phyloP scores from a whole-genome alignment of 2,888 invertebrate species.

The Acanthosepion esculentum region DNA sequence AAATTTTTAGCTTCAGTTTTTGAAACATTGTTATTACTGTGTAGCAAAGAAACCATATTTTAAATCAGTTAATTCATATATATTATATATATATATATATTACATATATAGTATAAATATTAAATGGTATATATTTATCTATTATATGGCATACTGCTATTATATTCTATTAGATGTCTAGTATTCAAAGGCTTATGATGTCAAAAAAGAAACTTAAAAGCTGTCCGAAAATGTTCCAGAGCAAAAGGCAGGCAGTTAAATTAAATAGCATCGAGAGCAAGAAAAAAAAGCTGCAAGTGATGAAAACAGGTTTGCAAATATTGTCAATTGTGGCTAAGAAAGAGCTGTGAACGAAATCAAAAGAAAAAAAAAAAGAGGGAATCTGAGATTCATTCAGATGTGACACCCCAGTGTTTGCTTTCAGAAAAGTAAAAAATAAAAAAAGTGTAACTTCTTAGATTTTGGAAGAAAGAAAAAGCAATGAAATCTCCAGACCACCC shows the following conservation, averaged over 20 bases:
- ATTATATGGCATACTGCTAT: no score
- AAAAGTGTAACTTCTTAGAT: not conserved
- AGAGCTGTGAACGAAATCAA: not conserved
- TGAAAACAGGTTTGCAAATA: not conserved
- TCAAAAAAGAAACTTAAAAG: not conserved
- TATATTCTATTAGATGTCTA: not conserved
- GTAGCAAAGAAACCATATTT: no score
- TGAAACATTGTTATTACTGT: no score
- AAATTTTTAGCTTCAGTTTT: no score
- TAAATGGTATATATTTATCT: no score
- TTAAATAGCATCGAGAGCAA: not conserved
- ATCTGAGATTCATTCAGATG: not conserved
- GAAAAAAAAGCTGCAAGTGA: not conserved
- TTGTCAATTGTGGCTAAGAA: not conserved
- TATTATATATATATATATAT: no score
- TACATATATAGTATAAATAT: no score
- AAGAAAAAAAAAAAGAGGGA: not conserved
- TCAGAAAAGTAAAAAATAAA: not conserved
- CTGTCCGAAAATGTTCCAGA: not conserved
- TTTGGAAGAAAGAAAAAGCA: not conserved
- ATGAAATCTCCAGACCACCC: not conserved
- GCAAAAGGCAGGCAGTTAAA: not conserved
- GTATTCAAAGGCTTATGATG: not conserved
- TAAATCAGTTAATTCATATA: no score
- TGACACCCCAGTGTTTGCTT: not conserved